phyloP scores from a whole-genome alignment of 1,140 invertebrate genomes.

The Dermatophagoides farinae region DNA sequence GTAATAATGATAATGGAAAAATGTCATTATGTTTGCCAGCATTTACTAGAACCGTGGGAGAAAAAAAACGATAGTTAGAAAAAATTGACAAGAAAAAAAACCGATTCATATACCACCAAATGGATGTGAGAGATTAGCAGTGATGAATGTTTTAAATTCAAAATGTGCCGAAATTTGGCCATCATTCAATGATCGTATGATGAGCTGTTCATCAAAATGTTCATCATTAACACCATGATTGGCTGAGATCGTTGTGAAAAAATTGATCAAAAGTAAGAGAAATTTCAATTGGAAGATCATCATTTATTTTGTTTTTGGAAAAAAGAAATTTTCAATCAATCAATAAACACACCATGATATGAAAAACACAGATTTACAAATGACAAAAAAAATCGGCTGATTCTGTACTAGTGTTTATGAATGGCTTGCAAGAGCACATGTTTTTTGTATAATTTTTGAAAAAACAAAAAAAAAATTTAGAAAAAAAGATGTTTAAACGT shows the following conservation, averaged over 20 bases:
- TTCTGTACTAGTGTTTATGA: neutral
- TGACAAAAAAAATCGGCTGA: neutral
- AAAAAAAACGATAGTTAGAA: neutral
- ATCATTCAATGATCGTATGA: neutral
- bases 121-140: neutral
- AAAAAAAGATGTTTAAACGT: neutral
- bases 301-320: too few relatives aligned
- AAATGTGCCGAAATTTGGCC: conserved; percentile 1
- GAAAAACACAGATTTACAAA: too few relatives aligned
- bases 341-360: too few relatives aligned
- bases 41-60: neutral
- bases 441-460: too few relatives aligned
- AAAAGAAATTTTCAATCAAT: neutral
- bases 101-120: neutral
- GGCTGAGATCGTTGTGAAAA: neutral
- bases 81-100: neutral
- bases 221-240: neutral
- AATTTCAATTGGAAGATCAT: too few relatives aligned
- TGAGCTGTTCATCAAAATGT: conserved; percentile 8
- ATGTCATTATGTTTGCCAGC: conserved; percentile 49
- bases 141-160: conserved; percentile 7
- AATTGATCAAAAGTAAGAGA: neutral
- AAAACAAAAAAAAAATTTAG: neutral
- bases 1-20: conserved; percentile 69
- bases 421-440: too few relatives aligned